Evolutionary conservation across 2,797 vertebrate species (phyloP).

Genomic region (Pachyuromys duprasi): DNA sequence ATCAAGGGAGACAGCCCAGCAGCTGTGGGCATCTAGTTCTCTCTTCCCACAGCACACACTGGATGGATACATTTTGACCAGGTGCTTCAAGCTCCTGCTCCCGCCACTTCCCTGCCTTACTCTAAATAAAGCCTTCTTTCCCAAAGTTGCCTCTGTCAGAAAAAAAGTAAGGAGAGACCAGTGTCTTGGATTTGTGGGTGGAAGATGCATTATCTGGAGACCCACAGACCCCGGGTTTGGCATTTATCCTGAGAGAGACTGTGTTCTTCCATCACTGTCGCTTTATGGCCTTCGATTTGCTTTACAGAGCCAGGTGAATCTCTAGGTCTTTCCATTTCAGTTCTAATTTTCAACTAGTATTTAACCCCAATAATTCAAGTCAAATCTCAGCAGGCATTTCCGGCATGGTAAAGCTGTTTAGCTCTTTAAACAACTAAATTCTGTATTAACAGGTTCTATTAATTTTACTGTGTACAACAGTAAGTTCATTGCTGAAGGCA

Average conservation of each 20-base stretch:
- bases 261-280: not conserved
- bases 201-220: not conserved
- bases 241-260: not conserved
- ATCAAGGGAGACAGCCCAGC: not conserved
- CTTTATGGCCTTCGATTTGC: not conserved
- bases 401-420: not conserved
- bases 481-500: not conserved
- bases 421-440: slow-evolving; percentile 1
- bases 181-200: not conserved
- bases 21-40: not conserved
- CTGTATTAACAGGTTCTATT: not conserved
- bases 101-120: not conserved
- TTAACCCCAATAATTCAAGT: not conserved
- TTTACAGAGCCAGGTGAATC: not conserved
- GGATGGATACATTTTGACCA: not conserved
- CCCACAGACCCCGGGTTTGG: not conserved
- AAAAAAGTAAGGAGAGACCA: not conserved
- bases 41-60: too few relatives aligned
- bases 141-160: not conserved
- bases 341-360: not conserved
- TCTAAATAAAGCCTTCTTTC: not conserved
- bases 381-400: not conserved
- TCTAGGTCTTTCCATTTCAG: not conserved
- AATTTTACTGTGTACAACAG: not conserved
- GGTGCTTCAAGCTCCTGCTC: too few relatives aligned